These are phyloP conservation scores for Rhagologus leucostigma DNA, from an alignment of 2,113 vertebrate genomes.

Conservation along the genomic window DNA sequence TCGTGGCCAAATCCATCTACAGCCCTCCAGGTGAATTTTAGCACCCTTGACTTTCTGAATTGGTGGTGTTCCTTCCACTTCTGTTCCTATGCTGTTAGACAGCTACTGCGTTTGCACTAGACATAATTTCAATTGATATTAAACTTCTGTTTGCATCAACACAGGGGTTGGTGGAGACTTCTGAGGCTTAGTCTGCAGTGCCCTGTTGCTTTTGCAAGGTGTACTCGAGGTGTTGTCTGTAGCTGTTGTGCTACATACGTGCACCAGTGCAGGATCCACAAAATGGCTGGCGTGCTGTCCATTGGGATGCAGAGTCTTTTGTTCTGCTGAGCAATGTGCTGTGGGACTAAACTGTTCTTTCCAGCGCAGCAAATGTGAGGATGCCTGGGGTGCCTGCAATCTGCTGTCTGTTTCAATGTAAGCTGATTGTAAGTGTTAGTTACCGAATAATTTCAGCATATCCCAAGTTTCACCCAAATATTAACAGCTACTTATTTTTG, in stretches of 20 bases:
- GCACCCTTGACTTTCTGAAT: background rate
- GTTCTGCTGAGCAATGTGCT: background rate
- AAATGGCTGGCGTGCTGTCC: background rate
- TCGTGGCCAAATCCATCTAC: background rate
- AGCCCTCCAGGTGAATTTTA: background rate
- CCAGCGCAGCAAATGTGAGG: background rate
- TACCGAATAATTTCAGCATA: background rate
- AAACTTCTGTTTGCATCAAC: background rate
- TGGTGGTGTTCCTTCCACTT: background rate
- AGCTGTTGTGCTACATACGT: fast-evolving
- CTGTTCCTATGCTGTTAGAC: background rate
- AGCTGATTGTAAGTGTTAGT: slow-evolving; percentile 15
- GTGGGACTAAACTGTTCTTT: background rate
- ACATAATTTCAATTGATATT: background rate
- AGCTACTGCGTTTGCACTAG: background rate
- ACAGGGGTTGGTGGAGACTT: background rate
- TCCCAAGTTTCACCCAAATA: background rate
- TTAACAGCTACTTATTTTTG: slow-evolving; percentile 6
- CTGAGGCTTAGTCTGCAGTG: background rate
- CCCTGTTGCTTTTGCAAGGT: background rate
- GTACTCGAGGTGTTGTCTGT: background rate
- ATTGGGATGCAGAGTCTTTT: background rate
- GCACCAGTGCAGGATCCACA: background rate
- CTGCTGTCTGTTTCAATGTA: background rate
- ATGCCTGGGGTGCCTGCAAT: background rate